Evolutionary conservation across 2,888 invertebrate species (phyloP), one percentile per base, ranked within the genome.

Genomic region (Melanchra persicariae): DNA sequence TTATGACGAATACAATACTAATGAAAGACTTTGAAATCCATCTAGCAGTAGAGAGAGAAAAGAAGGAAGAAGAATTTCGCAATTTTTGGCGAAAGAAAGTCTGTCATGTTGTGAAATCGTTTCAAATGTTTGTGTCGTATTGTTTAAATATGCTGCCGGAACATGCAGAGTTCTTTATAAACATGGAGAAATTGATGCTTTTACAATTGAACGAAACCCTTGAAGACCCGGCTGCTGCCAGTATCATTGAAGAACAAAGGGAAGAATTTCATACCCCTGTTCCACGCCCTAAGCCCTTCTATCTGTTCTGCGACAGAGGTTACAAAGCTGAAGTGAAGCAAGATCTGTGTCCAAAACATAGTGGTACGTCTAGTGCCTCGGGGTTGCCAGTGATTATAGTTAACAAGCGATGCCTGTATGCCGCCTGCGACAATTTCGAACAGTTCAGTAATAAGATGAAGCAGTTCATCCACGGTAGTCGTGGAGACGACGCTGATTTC

Each of bases 181-280:
- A 95, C 59, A 91, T 95, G 89, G 95, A 96, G 77, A 94, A 93
- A 74, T 79, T 95, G 54, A 92, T 96, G 93, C 80, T 95, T 79
- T 67, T 95, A 66, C 96, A 96, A 77, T 63, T 96, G 17, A 90
- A 89, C 66, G 90, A 93, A 71, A 87, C 88, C 4, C 66, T 92
- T n/a, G 91, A 92, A 19, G 85, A 92, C 49, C 93, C 94, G 0
- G 82, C 77, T 5, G 88, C 84, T 40, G 89, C 91, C 74, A 95
- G 92, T 73, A 88, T 95, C 19, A 90, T 95, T 70, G 86, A 88
- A 64, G 52, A 70, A 3, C 92, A 94, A 49, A 84, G 86, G 15
- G 78, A 87, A 24, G 49, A 52, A 52, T 86, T 89, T 40, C 87
- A 88, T 24, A 89, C 91, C 1, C 93, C 93, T 6, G 66, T 90